Conservation (phyloP, 2,113 vertebrate species). For the Stegastes partitus region DNA sequence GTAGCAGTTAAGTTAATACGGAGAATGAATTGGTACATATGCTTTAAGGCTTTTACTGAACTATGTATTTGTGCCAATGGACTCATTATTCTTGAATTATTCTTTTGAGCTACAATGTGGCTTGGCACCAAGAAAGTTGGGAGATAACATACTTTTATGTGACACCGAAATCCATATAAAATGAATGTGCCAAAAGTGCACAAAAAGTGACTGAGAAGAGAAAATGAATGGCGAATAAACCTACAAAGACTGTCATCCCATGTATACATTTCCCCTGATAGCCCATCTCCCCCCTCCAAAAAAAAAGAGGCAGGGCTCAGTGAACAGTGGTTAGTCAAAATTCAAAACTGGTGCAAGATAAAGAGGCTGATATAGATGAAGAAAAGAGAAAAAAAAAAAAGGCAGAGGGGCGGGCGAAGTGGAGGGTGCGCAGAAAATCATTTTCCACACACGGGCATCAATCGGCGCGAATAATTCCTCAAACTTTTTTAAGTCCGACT, state of each 20-base stretch:
- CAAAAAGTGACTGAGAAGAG: not conserved
- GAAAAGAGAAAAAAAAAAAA: constrained; percentile 2
- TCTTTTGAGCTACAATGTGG: not conserved
- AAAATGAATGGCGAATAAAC: not conserved
- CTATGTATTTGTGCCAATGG: constrained; percentile 5
- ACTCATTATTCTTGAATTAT: constrained; percentile 20
- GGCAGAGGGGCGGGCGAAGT: not conserved
- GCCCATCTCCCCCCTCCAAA: not conserved
- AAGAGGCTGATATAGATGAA: constrained; percentile 17
- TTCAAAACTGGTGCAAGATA: constrained; percentile 14
- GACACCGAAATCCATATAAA: not conserved
- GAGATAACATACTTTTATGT: not conserved
- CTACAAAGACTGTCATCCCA: not conserved
- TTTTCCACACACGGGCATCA: constrained; percentile 91
- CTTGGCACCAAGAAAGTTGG: not conserved
- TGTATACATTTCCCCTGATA: not conserved
- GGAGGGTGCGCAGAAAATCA: constrained; percentile 39
- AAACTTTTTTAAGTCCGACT: constrained; percentile 95
- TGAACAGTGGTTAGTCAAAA: constrained; percentile 23
- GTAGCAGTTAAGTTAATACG: constrained; percentile 61
- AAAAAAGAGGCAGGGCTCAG: not conserved
- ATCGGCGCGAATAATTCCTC: constrained; percentile 92
- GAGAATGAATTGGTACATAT: constrained; percentile 32
- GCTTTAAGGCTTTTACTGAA: constrained; percentile 1
- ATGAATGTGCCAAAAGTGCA: constrained; percentile 16